Evolutionary conservation across 2,113 vertebrate genomes (phyloP).

Genomic region (pig (Sus scrofa)): DNA sequence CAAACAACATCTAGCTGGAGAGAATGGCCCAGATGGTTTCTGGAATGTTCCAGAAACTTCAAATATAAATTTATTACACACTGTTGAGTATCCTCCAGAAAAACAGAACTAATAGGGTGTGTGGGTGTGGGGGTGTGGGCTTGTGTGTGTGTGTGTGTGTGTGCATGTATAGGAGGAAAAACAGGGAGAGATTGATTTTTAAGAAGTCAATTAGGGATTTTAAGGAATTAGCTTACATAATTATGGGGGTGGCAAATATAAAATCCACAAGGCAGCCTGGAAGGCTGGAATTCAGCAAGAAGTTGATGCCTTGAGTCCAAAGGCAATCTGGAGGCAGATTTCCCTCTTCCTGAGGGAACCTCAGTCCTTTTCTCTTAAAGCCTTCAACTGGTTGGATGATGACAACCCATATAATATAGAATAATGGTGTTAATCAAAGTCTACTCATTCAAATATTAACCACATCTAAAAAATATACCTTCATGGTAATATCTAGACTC

Average conservation of each 20-base stretch:
- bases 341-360: not conserved
- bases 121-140: not conserved
- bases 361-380: conserved; percentile 11
- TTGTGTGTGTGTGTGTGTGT: not conserved
- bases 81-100: not conserved
- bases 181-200: not conserved
- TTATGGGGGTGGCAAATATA: not conserved
- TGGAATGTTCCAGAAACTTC: not conserved
- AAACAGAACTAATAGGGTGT: not conserved
- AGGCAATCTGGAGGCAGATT: not conserved
- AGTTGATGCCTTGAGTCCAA: not conserved
- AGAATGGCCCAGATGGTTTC: not conserved
- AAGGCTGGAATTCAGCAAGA: not conserved
- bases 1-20: not conserved
- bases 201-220: not conserved
- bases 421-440: not conserved
- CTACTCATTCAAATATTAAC: not conserved
- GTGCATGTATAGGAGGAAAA: not conserved
- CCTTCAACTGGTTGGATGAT: not conserved
- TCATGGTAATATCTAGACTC: not conserved
- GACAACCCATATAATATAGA: not conserved
- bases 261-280: not conserved
- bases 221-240: not conserved
- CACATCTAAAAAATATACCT: not conserved
- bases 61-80: not conserved